Evolutionary conservation across 2,888 invertebrate species (phyloP).

Genomic region (Malthinus seriepunctatus): DNA sequence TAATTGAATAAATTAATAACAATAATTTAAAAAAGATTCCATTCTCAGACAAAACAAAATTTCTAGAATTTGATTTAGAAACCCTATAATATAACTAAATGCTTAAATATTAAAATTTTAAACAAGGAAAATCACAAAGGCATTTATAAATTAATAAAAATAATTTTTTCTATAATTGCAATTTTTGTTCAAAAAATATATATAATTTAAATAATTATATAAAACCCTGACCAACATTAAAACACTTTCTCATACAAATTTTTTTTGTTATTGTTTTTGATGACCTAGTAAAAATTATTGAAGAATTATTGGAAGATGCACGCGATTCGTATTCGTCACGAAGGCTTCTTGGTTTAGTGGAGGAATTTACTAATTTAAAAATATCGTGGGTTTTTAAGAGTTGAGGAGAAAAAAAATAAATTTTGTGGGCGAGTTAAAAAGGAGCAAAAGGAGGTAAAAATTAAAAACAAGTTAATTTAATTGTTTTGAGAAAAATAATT

Average conservation of each 20-base stretch:
- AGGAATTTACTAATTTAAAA: constrained; percentile 43
- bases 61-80: constrained; percentile 15
- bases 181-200: constrained; percentile 44
- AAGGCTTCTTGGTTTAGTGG: constrained; percentile 28
- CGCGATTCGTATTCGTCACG: constrained; percentile 49
- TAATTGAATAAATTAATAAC: neutral
- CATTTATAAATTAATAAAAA: constrained; percentile 45
- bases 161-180: constrained; percentile 38
- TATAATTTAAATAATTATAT: constrained; percentile 50
- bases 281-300: constrained; percentile 50
- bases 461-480: too few relatives aligned
- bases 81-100: constrained; percentile 25
- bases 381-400: constrained; percentile 33
- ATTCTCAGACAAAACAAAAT: constrained; percentile 21
- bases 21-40: neutral
- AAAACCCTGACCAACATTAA: constrained; percentile 40
- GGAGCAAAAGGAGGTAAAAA: too few relatives aligned
- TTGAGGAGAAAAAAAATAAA: constrained; percentile 7
- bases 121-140: constrained; percentile 31
- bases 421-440: neutral
- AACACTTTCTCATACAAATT: constrained; percentile 39
- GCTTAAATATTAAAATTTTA: constrained; percentile 10
- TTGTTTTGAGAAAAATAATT: too few relatives aligned
- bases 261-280: constrained; percentile 44
- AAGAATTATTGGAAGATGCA: constrained; percentile 46